Percentiles rank a stretch among this genome's conserved stretches.
phyloP scores from a whole-genome alignment of 1,140 invertebrate species.

The Harlomillsia oculata region DNA sequence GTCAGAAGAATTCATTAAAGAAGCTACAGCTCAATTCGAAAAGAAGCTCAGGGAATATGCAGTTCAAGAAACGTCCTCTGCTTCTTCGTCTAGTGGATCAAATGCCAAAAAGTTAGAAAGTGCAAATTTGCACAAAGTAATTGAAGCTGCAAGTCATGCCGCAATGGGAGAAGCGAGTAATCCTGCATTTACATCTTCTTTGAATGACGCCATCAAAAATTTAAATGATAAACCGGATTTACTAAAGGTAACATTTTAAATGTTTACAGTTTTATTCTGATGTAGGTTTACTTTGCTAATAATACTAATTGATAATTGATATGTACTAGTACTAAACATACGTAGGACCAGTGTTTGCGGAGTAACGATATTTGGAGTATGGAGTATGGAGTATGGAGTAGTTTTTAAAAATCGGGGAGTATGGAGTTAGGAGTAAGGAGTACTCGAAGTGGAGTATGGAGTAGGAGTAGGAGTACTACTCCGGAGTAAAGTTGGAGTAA shows the following conservation, averaged over 20 bases:
- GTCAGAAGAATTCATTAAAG: conserved; percentile 53
- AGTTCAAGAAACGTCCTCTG: conserved; percentile 3
- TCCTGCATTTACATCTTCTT: conserved; percentile 40
- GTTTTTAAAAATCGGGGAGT: too few species aligned
- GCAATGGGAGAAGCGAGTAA: conserved; percentile 21
- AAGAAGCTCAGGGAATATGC: conserved; percentile 49
- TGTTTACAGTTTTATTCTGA: not conserved
- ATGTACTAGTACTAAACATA: not conserved
- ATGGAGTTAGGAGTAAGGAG: too few species aligned
- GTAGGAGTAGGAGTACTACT: too few species aligned
- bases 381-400: too few species aligned
- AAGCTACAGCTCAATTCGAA: conserved; percentile 52
- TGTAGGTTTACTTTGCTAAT: too few species aligned
- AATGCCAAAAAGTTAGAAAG: not conserved
- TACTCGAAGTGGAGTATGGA: too few species aligned
- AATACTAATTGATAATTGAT: too few species aligned
- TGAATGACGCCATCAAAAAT: conserved; percentile 44
- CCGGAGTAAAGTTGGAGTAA: too few species aligned
- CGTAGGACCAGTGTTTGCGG: not conserved
- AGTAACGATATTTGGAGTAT: too few species aligned
- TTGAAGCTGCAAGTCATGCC: conserved; percentile 38
- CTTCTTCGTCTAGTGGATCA: conserved; percentile 3
- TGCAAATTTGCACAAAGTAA: conserved; percentile 42
- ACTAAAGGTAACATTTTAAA: conserved; percentile 11
- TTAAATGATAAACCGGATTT: conserved; percentile 39